Percentiles rank a stretch among this genome's conserved stretches.
These are phyloP conservation scores for Toxotes chatareus DNA, from an alignment of 2,113 vertebrate genomes.

Conservation along the genomic window DNA sequence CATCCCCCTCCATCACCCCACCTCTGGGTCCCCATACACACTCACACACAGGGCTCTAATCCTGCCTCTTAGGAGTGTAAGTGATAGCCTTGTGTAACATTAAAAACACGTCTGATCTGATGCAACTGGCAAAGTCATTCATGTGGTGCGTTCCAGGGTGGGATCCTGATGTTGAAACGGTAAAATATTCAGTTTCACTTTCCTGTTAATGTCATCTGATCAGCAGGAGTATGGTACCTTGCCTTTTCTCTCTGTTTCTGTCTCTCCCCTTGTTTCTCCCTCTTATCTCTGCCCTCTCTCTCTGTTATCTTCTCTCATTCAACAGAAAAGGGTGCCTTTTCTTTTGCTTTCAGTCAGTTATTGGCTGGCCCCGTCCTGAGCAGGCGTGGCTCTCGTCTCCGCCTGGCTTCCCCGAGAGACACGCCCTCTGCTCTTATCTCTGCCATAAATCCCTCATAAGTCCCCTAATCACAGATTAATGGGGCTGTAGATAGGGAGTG, in stretches of 20 bases:
- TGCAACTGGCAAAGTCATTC: slow-evolving; percentile 75
- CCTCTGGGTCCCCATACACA: slow-evolving; percentile 38
- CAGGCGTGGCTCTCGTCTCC: slow-evolving; percentile 65
- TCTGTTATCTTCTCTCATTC: slow-evolving; percentile 68
- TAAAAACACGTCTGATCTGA: slow-evolving; percentile 79
- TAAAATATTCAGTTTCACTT: slow-evolving; percentile 69
- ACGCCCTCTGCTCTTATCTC: slow-evolving; percentile 80
- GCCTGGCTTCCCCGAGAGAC: slow-evolving; percentile 64
- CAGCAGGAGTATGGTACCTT: slow-evolving; percentile 49
- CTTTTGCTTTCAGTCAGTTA: slow-evolving; percentile 55
- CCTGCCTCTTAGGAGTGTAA: slow-evolving; percentile 81
- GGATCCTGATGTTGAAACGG: slow-evolving; percentile 68
- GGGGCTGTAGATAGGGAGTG: slow-evolving; percentile 74
- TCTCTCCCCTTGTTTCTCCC: slow-evolving; percentile 27
- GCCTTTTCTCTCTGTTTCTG: slow-evolving; percentile 52
- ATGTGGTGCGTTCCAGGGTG: slow-evolving; percentile 71
- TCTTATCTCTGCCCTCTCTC: slow-evolving; percentile 62
- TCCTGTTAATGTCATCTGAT: slow-evolving; percentile 74
- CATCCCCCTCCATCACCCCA: slow-evolving; percentile 62
- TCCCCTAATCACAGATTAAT: slow-evolving; percentile 85
- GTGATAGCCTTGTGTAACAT: slow-evolving; percentile 80
- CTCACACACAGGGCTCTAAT: slow-evolving; percentile 71
- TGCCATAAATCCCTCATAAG: slow-evolving; percentile 82
- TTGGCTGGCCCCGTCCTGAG: slow-evolving; percentile 33
- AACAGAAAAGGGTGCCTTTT: slow-evolving; percentile 69